Evolutionary conservation across 2,888 invertebrate genomes (phyloP), one percentile per base, ranked within the genome.

Genomic region (Seladonia tumulorum): DNA sequence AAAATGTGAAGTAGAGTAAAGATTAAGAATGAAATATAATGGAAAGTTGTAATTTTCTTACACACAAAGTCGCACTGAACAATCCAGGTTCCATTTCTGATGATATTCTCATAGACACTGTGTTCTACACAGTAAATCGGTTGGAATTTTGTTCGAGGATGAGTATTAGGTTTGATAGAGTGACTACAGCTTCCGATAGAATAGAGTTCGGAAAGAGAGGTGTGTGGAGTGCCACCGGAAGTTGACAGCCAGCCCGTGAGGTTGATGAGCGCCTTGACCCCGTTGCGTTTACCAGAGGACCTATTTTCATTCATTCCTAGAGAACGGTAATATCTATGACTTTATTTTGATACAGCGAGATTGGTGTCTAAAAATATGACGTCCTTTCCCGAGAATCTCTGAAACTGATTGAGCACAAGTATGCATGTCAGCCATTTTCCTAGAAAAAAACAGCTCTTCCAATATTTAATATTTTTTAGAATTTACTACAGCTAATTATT

Each of bases 201-300:
- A 18, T 53, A n/a, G 53, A n/a, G 53, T 77, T 68, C 18, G 8
- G 66, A 49, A 66, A 45, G 14, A 12, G 39, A 78, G 70, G 42
- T 35, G 70, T 14, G 25, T n/a, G 70, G 4, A 42, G 22, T 14
- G 53, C 39, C 39, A 53, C 70, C 49, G 81, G 81, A 76, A 76
- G 81, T 71, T 80, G 60, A 71, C 75, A 71, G 81, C 71, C 76
- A 80, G 35, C 42, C 42, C n/a, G 29, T n/a, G 60, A 75, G 18
- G 60, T 60, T 53, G 71, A 53, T 18, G 81, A 75, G 63, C 70
- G 57, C 82, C 80, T 80, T 82, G 80, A 80, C 82, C 82, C 18
- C 74, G 39, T 80, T 82, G 49, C 8, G 42, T 72, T 78, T 22
- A 12, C 22, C 18, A 2, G n/a, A 39, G 25, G 42, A 12, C 22